phyloP scores from a whole-genome alignment of 2,888 invertebrate genomes.

The Enchytraeus crypticus region DNA sequence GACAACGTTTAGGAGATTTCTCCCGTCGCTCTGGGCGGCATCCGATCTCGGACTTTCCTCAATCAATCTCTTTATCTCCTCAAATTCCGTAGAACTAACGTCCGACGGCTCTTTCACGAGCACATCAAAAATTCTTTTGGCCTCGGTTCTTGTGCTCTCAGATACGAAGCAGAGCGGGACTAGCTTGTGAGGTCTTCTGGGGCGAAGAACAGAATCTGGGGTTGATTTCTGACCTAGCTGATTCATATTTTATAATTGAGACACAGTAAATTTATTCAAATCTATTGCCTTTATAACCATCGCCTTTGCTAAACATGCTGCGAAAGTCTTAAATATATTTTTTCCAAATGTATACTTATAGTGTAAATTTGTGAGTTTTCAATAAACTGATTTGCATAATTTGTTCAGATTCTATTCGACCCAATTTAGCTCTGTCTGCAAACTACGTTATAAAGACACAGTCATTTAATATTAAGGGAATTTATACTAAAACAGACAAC shows the following conservation, averaged over 20 bases:
- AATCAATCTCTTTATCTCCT: slow-evolving; percentile 24
- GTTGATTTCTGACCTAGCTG: not conserved
- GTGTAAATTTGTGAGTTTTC: no score
- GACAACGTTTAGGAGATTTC: slow-evolving; percentile 26
- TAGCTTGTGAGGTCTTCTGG: slow-evolving; percentile 23
- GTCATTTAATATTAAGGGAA: no score
- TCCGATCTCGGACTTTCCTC: slow-evolving; percentile 22
- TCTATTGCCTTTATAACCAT: no score
- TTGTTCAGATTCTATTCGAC: no score
- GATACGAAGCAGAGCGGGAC: slow-evolving; percentile 27
- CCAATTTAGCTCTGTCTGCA: no score
- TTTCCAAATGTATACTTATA: no score
- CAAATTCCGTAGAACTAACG: slow-evolving; percentile 19
- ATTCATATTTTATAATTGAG: not conserved
- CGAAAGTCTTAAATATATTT: no score
- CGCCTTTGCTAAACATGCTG: no score
- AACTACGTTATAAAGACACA: no score
- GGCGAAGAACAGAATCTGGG: slow-evolving; percentile 10
- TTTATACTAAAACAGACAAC: no score
- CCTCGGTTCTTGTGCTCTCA: slow-evolving; percentile 21
- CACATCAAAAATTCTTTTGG: slow-evolving; percentile 24
- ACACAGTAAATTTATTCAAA: no score
- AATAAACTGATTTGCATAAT: no score
- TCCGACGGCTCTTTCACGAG: slow-evolving; percentile 17
- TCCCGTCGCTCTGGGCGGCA: slow-evolving; percentile 2